phyloP scores from a whole-genome alignment of 2,888 invertebrate genomes.

The Lithosia quadra region DNA sequence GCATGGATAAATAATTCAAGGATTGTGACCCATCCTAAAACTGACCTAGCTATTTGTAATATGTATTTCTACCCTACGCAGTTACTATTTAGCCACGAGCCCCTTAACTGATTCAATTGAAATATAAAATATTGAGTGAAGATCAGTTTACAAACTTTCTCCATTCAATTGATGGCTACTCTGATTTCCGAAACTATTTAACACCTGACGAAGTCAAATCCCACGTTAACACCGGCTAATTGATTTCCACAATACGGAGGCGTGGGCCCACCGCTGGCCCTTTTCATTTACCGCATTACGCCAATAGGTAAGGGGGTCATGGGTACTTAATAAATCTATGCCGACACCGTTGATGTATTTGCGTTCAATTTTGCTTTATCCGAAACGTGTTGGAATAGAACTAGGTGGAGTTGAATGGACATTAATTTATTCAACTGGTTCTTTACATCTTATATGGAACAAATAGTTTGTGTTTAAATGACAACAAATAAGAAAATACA shows the following conservation, averaged over 20 bases:
- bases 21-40: too few species aligned
- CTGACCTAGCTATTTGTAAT: too few species aligned
- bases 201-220: constrained; percentile 21
- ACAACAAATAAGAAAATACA: background rate
- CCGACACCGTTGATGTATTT: constrained; percentile 29
- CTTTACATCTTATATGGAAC: background rate
- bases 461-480: background rate
- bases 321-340: constrained; percentile 44
- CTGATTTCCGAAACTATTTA: constrained; percentile 20
- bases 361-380: constrained; percentile 14
- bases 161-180: constrained; percentile 2
- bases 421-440: background rate
- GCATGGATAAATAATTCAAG: too few species aligned
- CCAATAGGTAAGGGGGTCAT: constrained; percentile 12
- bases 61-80: too few species aligned
- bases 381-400: constrained; percentile 8
- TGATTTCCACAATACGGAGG: constrained; percentile 37
- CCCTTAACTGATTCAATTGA: too few species aligned
- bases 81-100: too few species aligned
- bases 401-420: background rate
- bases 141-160: background rate
- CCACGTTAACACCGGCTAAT: constrained; percentile 35
- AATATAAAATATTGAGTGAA: background rate
- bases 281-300: constrained; percentile 38
- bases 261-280: constrained; percentile 26